Percentiles rank a stretch among this genome's conserved stretches.
Conservation (phyloP, 2,113 vertebrate species). For the Perca fluviatilis region DNA sequence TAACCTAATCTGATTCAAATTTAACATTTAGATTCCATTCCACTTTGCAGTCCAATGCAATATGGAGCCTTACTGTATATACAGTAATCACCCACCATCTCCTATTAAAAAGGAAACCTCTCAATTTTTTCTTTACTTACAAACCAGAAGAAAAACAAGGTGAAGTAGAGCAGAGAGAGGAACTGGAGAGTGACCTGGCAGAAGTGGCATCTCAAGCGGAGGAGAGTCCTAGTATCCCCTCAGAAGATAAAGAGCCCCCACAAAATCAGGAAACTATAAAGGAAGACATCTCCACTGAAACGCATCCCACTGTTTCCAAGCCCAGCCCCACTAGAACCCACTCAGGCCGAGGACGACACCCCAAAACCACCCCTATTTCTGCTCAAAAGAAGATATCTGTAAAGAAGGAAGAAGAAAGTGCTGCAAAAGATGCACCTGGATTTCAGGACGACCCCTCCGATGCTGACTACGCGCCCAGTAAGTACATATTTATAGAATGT, state of each 20-base stretch:
- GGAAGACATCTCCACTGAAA: slow-evolving; percentile 42
- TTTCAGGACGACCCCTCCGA: slow-evolving; percentile 81
- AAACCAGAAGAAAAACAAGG: slow-evolving; percentile 64
- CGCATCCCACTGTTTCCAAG: slow-evolving; percentile 26
- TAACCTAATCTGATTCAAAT: background rate
- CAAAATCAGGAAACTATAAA: slow-evolving; percentile 24
- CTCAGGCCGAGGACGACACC: slow-evolving; percentile 27
- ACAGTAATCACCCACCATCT: background rate
- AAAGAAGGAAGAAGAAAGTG: slow-evolving; percentile 61
- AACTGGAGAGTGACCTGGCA: slow-evolving; percentile 40
- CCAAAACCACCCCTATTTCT: slow-evolving; percentile 36
- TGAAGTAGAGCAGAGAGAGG: slow-evolving; percentile 48
- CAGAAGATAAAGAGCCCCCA: slow-evolving; percentile 35
- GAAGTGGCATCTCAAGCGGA: slow-evolving; percentile 53
- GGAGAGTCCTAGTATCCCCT: slow-evolving; percentile 15
- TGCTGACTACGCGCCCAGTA: slow-evolving; percentile 80
- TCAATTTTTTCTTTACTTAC: background rate
- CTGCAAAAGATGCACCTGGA: slow-evolving; percentile 45
- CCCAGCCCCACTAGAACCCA: slow-evolving; percentile 10
- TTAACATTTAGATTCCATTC: background rate
- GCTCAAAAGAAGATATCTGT: slow-evolving; percentile 44
- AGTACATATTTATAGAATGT: slow-evolving; percentile 41
- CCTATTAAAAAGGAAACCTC: background rate
- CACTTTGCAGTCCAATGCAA: background rate
- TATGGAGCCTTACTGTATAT: background rate